Evolutionary conservation across 37 sponge, comb jelly and placozoan species (phyloP).

Genomic region (Petrosia ficiformis): DNA sequence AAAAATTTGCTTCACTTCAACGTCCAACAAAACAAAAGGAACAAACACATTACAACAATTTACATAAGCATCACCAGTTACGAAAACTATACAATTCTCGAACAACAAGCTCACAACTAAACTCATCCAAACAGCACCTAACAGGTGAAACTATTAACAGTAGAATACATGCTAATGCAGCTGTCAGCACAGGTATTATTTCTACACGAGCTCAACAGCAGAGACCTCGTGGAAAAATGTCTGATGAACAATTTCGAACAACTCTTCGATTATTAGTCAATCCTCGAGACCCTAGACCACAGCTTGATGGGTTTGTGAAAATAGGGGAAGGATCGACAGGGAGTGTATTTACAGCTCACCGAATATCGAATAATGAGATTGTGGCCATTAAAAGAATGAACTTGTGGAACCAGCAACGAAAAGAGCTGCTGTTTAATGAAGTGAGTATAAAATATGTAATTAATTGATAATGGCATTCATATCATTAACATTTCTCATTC

Average conservation of each 20-base stretch:
- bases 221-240: constrained; percentile 16
- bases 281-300: constrained; percentile 30
- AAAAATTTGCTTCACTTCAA: constrained; percentile 8
- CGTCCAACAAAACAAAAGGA: background rate
- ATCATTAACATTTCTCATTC: background rate
- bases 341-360: constrained; percentile 66
- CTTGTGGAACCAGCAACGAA: constrained; percentile 82
- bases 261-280: constrained; percentile 42
- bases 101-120: background rate
- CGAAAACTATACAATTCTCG: background rate
- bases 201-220: background rate
- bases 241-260: constrained; percentile 39
- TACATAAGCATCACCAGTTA: background rate
- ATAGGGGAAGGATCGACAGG: constrained; percentile 91
- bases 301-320: constrained; percentile 38
- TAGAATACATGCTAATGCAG: constrained; percentile 5
- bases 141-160: background rate
- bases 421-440: constrained; percentile 95
- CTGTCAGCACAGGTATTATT: no score
- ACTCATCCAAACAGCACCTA: background rate
- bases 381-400: constrained; percentile 96
- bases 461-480: background rate
- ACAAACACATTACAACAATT: background rate
- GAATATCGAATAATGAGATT: constrained; percentile 18
- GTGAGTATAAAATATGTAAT: constrained; percentile 27